Base-by-base conservation (phyloP, 1,140 invertebrate species). In the Metopolophium dirhodum region DNA sequence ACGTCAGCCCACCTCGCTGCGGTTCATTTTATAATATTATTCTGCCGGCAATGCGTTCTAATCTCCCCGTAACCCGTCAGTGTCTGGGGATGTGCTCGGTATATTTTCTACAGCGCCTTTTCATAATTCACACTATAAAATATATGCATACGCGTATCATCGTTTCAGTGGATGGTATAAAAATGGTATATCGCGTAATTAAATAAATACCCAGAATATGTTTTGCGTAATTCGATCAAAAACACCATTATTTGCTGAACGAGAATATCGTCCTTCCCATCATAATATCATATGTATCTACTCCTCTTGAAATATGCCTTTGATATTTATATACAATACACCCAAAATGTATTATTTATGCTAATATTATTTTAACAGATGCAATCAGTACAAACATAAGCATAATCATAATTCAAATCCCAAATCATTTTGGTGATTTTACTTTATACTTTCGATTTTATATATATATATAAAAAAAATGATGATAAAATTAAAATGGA, bases 51-150 rank as follows among this genome's bases (percentile, higher is more conserved):
- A 51, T 88, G n/a, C 49, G 47, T 88, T 88, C 87, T 88, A 88
- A 88, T 88, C 87, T 88, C 7, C 61, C n/a, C n/a, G 87, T 37
- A 23, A 35, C 26, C 45, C 49, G 6, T 35, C 49, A 49, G 87
- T 51, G 87, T 18, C 49, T 11, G 35, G 87, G 87, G 87, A 54
- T 54, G 18, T 8, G 47, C 14, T 51, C 18, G 2, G n/a, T 35
- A 54, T 35, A 54, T 35, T 77, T 35, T 77, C 30, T 35, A 54
- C 87, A 37, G 7, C 87, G 30, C 26, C 14, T 88, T 88, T 88
- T 88, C 30, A 88, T 88, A 88, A 88, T 88, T 88, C 30, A 51
- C 87, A 26, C 87, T 23, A n/a, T 37, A 23, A 51, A 77, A 77
- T 77, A 88, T 88, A 51, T 35, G 87, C 30, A 35, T 35, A 51